A percentile compares a stretch with the other conserved stretches of the same genome.
These are phyloP conservation scores for Xerus inauris DNA, from an alignment of 2,113 vertebrate genomes.

Conservation along the genomic window DNA sequence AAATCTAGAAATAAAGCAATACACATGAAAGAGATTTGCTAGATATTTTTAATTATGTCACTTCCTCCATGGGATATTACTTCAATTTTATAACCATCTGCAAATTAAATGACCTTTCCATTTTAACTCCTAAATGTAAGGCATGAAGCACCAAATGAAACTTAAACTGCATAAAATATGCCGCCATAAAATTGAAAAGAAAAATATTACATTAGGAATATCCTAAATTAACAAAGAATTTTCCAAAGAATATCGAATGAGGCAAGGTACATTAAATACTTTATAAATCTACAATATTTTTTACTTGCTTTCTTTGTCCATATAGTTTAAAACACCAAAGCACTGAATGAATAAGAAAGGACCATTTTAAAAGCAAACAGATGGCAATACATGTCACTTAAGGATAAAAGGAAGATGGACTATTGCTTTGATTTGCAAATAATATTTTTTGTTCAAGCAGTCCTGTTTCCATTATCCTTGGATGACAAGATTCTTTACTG, in stretches of 20 bases:
- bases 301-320: slow-evolving; percentile 29
- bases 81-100: slow-evolving; percentile 12
- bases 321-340: slow-evolving; percentile 2
- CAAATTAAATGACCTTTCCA: slow-evolving; percentile 39
- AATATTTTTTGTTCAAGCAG: slow-evolving; percentile 62
- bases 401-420: slow-evolving; percentile 52
- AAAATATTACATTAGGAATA: slow-evolving; percentile 4
- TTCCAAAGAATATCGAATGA: slow-evolving; percentile 1
- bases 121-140: slow-evolving; percentile 34
- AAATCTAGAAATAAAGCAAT: slow-evolving; percentile 44
- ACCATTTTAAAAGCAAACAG: slow-evolving; percentile 9
- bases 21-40: background rate
- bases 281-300: slow-evolving; percentile 39
- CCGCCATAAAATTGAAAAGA: background rate
- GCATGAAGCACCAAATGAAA: slow-evolving; percentile 8
- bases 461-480: slow-evolving; percentile 46
- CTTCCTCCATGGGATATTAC: background rate
- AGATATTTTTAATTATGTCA: slow-evolving; percentile 48
- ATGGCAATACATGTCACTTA: background rate
- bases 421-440: slow-evolving; percentile 36
- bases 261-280: slow-evolving; percentile 29
- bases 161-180: slow-evolving; percentile 51
- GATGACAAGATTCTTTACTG: slow-evolving; percentile 33
- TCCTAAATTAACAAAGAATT: slow-evolving; percentile 45
- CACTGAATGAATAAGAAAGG: slow-evolving; percentile 5